Evolutionary conservation across 2,888 invertebrate genomes (phyloP).

Genomic region (Xanthostigma xanthostigma): DNA sequence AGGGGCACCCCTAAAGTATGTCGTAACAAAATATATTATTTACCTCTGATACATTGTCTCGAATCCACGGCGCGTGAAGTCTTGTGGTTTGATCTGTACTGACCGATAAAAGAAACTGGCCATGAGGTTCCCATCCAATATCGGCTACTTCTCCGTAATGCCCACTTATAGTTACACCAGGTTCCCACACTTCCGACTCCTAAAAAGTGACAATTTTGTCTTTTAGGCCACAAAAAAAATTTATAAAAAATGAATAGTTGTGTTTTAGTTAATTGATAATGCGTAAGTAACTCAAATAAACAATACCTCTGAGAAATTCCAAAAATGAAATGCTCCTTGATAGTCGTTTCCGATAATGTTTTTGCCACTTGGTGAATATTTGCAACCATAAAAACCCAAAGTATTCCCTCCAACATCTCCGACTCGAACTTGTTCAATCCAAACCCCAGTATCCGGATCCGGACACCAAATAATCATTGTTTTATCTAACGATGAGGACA

Average conservation of each 20-base stretch:
- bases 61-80: slow-evolving; percentile 71
- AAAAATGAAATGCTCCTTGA: slow-evolving; percentile 83
- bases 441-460: slow-evolving; percentile 46
- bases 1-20: background rate
- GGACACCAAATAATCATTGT: slow-evolving; percentile 81
- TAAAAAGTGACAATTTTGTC: slow-evolving; percentile 15
- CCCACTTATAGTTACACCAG: slow-evolving; percentile 56
- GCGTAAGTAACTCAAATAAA: background rate
- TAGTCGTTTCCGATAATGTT: slow-evolving; percentile 77
- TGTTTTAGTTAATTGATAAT: no score
- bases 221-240: no score
- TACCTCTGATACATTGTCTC: slow-evolving; percentile 23
- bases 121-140: slow-evolving; percentile 69
- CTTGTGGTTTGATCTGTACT: slow-evolving; percentile 83
- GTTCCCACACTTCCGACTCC: slow-evolving; percentile 42
- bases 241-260: no score
- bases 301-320: slow-evolving; percentile 42
- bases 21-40: slow-evolving; percentile 3
- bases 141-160: slow-evolving; percentile 77
- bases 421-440: slow-evolving; percentile 71
- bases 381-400: slow-evolving; percentile 83
- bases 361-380: slow-evolving; percentile 54
- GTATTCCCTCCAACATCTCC: slow-evolving; percentile 91
- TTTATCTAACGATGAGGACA: slow-evolving; percentile 87
- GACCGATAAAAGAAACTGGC: slow-evolving; percentile 60